Evolutionary conservation across 2,113 vertebrate genomes (phyloP), one percentile per base, ranked within the genome.

Genomic region (Salvelinus sp.): DNA sequence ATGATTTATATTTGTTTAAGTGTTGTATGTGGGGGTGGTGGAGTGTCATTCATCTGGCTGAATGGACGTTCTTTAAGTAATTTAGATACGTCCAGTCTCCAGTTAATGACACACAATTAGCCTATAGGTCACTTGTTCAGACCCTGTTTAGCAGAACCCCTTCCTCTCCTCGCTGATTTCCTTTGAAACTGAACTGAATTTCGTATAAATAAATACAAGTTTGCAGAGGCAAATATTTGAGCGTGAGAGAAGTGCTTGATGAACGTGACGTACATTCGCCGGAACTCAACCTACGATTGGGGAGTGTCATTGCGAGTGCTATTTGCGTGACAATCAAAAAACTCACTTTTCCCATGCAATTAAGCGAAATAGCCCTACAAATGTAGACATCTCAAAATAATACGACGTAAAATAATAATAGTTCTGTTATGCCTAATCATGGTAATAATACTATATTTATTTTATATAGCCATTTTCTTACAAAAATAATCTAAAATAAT

Each of bases 61-160:
- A 93, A 92, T 92, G 92, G 91, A 92, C 90, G 90, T 91, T 89
- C 91, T 94, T 87, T 85, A 90, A 91, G 95, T 94, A 95, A 96
- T 96, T 96, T 94, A 93, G 95, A 91, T 95, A 94, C 86, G 89
- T 88, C 89, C 62, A 96, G 95, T 93, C 95, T 95, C 95, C 95
- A 96, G 95, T 95, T 96, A 96, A 96, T 96, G 95, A 96, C 94
- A 94, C 92, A 95, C 96, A 96, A 96, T 96, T 95, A 96, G 94
- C 90, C 93, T 89, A 80, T 89, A 90, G 95, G 95, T 96, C 95
- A 95, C 91, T 95, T 92, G 95, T 95, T 95, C 95, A 96, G 93
- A 94, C 94, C 94, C 93, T 94, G 92, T 94, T 95, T n/a, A n/a
- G n/a, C n/a, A 94, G 94, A 94, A 92, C 88, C 92, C 90, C 90